These are phyloP conservation scores for Artibeus lituratus DNA, from an alignment of 2,797 vertebrate genomes.

Conservation along the genomic window DNA sequence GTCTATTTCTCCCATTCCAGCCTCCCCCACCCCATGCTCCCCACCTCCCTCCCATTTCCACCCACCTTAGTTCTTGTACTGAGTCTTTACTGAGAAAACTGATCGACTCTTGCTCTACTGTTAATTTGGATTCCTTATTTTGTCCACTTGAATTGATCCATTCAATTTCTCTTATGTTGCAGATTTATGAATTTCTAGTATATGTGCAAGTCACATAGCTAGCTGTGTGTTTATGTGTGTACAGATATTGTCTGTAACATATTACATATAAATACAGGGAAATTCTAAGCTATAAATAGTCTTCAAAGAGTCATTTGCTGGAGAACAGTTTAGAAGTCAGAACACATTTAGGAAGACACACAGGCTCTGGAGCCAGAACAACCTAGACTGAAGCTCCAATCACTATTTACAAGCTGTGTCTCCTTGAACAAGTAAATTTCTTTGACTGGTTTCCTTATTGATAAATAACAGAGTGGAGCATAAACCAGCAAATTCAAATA, in stretches of 20 bases:
- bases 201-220: background rate
- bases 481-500: constrained; percentile 23
- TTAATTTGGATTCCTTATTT: constrained; percentile 24
- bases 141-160: background rate
- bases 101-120: background rate
- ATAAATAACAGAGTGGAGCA: background rate
- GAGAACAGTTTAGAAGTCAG: background rate
- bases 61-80: too few relatives aligned
- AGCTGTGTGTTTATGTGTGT: background rate
- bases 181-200: constrained; percentile 11
- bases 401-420: background rate
- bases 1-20: too few relatives aligned
- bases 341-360: background rate
- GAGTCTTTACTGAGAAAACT: background rate
- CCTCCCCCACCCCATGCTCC: too few relatives aligned
- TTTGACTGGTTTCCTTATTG: background rate
- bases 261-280: background rate
- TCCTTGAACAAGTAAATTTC: constrained; percentile 18
- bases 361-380: background rate
- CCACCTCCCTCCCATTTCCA: too few relatives aligned
- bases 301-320: background rate
- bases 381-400: background rate
- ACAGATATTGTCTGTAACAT: background rate
- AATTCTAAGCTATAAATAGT: background rate
- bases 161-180: background rate